Evolutionary conservation across 1,140 invertebrate species (phyloP).

Genomic region (Cephus cinctus): DNA sequence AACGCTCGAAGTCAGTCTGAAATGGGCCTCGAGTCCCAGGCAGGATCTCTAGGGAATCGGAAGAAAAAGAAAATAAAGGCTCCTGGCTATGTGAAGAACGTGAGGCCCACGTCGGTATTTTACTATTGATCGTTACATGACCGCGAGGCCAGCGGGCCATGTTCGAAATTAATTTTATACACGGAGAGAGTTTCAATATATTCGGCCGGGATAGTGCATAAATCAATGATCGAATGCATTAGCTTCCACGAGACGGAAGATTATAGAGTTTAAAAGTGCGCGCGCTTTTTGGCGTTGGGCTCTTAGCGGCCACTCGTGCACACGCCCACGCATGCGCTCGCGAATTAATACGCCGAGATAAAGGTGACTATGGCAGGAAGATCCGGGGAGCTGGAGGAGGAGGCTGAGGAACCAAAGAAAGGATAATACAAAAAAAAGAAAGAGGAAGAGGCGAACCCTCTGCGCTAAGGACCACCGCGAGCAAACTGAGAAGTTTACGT

Average conservation of each 20-base stretch:
- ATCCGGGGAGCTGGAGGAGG: background rate
- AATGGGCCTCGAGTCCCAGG: too few relatives aligned
- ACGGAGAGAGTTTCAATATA: conserved; percentile 37
- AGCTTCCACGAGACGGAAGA: conserved; percentile 33
- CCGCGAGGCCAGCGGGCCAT: conserved; percentile 24
- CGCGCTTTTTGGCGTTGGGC: conserved; percentile 15
- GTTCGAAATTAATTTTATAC: conserved; percentile 52
- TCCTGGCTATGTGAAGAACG: too few relatives aligned
- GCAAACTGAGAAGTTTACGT: background rate
- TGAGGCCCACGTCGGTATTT: too few relatives aligned
- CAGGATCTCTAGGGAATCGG: too few relatives aligned
- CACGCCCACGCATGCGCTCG: conserved; percentile 36
- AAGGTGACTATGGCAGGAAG: conserved; percentile 14
- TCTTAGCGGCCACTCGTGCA: conserved; percentile 7
- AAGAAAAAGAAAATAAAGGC: too few relatives aligned
- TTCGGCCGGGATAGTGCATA: conserved; percentile 38
- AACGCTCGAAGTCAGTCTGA: too few relatives aligned
- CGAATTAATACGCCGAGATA: conserved; percentile 41
- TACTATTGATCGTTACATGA: conserved; percentile 30
- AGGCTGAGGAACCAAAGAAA: conserved; percentile 14
- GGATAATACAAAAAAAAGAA: conserved; percentile 14
- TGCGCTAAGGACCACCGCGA: background rate
- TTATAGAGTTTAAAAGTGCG: conserved; percentile 32
- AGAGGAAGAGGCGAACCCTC: background rate
- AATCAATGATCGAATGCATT: conserved; percentile 48